These are phyloP conservation scores for Riparia riparia DNA, from an alignment of 2,113 vertebrate species.

Conservation along the genomic window DNA sequence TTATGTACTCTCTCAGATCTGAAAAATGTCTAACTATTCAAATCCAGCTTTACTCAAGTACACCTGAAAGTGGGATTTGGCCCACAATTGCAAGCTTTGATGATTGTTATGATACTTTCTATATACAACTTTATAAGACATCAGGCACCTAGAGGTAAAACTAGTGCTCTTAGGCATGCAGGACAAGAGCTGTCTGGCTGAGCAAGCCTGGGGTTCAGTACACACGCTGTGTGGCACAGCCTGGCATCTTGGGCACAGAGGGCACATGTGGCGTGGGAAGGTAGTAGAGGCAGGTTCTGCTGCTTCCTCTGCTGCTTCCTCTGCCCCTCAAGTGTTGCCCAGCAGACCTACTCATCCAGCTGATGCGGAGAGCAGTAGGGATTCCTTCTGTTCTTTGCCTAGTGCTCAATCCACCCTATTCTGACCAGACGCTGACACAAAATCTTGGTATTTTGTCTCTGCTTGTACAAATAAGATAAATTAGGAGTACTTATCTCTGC, in stretches of 20 bases:
- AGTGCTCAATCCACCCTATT: neutral
- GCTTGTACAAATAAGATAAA: neutral
- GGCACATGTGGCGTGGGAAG: fast-evolving
- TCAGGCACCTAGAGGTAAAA: neutral
- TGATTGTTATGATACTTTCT: neutral
- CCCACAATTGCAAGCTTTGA: neutral
- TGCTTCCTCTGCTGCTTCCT: neutral
- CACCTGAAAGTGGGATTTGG: neutral
- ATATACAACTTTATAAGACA: neutral
- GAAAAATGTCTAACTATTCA: neutral
- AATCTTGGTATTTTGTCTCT: neutral
- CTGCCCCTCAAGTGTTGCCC: fast-evolving
- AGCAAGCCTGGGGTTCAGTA: neutral
- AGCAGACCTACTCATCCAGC: neutral
- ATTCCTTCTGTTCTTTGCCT: neutral
- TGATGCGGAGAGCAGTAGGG: neutral
- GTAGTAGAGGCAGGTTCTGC: neutral
- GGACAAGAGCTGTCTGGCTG: neutral
- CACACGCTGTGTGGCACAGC: fast-evolving
- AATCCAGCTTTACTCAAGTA: neutral
- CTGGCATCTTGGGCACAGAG: neutral
- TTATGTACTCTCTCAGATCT: neutral
- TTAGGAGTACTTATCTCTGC: neutral
- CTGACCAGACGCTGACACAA: neutral
- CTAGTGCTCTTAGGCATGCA: neutral